Percentiles rank a stretch among this genome's conserved stretches.
Conservation (phyloP, 2,888 invertebrate genomes). For the Cryptus viduatorius region DNA sequence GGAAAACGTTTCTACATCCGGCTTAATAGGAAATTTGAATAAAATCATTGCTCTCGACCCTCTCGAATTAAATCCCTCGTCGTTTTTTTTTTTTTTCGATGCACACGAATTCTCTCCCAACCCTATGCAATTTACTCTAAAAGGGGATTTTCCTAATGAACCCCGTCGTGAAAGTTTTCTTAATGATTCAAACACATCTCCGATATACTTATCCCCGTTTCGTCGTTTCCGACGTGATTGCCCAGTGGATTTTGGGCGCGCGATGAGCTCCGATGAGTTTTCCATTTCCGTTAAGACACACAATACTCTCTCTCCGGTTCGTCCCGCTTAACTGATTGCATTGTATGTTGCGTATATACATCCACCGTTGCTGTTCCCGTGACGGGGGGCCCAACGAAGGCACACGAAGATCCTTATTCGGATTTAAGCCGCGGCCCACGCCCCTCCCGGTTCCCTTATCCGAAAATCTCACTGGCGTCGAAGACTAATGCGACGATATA, state of each 20-base stretch:
- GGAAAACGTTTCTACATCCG: background rate
- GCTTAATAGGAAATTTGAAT: background rate
- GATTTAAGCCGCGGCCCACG: constrained; percentile 44
- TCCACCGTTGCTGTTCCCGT: background rate
- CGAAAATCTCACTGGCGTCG: constrained; percentile 40
- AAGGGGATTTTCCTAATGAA: constrained; percentile 28
- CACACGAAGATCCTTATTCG: constrained; percentile 50
- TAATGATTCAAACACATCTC: background rate
- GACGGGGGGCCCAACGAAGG: constrained; percentile 13
- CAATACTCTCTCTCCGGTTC: constrained; percentile 1
- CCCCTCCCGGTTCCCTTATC: constrained; percentile 43
- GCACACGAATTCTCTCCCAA: background rate
- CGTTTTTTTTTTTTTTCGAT: background rate
- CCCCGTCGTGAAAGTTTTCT: constrained; percentile 10
- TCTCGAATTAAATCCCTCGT: constrained; percentile 3
- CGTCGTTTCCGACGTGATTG: constrained; percentile 11
- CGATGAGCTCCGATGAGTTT: constrained; percentile 27
- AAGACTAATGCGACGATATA: constrained; percentile 46
- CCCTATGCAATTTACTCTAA: constrained; percentile 8
- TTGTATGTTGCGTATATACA: constrained; percentile 30
- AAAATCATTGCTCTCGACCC: background rate
- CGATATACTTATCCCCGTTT: background rate
- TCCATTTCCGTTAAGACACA: constrained; percentile 32
- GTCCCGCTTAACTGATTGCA: constrained; percentile 42
- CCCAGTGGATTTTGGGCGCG: constrained; percentile 12